Percentiles rank a stretch among this genome's conserved stretches.
Evolutionary conservation across 2,797 vertebrate genomes (phyloP).

Genomic region (Coregonus ussuriensis): DNA sequence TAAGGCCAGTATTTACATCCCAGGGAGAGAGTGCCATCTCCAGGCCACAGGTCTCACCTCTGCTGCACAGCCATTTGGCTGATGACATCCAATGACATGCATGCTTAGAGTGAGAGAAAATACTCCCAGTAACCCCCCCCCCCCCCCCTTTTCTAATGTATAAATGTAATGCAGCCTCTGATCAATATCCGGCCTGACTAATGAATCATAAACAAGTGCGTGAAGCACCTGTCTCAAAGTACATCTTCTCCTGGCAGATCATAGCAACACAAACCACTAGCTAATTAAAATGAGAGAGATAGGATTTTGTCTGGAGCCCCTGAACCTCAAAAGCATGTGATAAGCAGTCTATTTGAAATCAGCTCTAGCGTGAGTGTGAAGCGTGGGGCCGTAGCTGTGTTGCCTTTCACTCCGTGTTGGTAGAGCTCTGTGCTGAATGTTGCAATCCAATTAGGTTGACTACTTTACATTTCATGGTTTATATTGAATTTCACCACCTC

Average conservation of each 20-base stretch:
- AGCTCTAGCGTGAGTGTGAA: constrained; percentile 38
- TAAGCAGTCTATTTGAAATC: constrained; percentile 36
- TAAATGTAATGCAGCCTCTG: constrained; percentile 16
- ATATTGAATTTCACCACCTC: constrained; percentile 63
- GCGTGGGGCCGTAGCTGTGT: constrained; percentile 22
- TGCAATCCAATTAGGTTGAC: constrained; percentile 67
- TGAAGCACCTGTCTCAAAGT: constrained; percentile 19
- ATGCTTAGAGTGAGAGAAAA: constrained; percentile 17
- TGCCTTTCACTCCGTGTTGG: constrained; percentile 47
- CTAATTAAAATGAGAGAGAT: constrained; percentile 32
- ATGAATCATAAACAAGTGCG: constrained; percentile 36
- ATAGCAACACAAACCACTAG: constrained; percentile 5
- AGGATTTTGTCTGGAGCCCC: constrained; percentile 11
- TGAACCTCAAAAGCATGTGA: constrained; percentile 31
- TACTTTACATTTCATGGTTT: constrained; percentile 66
- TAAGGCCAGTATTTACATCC: constrained; percentile 59
- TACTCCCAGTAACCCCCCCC: constrained; percentile 12
- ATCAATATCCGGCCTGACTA: constrained; percentile 26
- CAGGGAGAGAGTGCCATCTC: constrained; percentile 73
- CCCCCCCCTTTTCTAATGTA: constrained; percentile 15
- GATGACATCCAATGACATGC: constrained; percentile 23
- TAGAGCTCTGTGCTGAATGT: constrained; percentile 49
- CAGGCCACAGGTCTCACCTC: constrained; percentile 41
- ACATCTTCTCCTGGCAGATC: constrained; percentile 14
- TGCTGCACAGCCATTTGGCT: constrained; percentile 30